Conservation (phyloP, 1,140 invertebrate species). For the Daktulosphaira vitifoliae region DNA sequence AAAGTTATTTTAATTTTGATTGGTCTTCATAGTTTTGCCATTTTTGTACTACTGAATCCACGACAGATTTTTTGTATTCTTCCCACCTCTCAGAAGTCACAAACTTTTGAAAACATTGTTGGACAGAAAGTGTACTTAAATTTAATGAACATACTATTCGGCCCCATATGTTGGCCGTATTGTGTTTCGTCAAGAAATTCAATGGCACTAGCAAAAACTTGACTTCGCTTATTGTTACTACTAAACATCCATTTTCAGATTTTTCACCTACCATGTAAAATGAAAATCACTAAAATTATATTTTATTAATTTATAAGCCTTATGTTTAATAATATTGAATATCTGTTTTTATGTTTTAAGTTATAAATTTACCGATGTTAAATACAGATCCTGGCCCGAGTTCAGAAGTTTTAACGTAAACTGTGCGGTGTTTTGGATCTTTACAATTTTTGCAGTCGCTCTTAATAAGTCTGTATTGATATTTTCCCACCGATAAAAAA, state of each 20-base stretch:
- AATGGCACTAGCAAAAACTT: slow-evolving; percentile 8
- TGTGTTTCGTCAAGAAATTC: slow-evolving; percentile 1
- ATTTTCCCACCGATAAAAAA: neutral
- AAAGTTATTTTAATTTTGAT: too few relatives aligned
- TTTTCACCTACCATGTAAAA: neutral
- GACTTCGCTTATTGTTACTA: neutral
- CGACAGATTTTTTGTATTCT: neutral
- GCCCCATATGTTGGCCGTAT: slow-evolving; percentile 3
- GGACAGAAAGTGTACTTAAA: neutral
- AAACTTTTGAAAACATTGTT: slow-evolving; percentile 15
- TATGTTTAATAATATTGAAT: neutral
- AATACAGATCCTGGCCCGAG: neutral
- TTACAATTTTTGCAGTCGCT: neutral
- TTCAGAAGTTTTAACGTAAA: slow-evolving; percentile 3
- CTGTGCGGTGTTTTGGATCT: neutral
- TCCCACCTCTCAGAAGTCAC: neutral
- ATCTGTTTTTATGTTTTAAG: neutral
- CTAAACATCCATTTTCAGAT: neutral
- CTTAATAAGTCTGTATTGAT: neutral
- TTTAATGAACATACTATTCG: neutral
- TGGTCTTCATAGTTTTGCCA: neutral
- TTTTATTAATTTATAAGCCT: neutral
- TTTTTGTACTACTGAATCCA: neutral
- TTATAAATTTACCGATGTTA: neutral
- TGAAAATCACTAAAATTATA: neutral